Conservation (phyloP, 2,888 invertebrate species). For the Lepidochitona cinerea region DNA sequence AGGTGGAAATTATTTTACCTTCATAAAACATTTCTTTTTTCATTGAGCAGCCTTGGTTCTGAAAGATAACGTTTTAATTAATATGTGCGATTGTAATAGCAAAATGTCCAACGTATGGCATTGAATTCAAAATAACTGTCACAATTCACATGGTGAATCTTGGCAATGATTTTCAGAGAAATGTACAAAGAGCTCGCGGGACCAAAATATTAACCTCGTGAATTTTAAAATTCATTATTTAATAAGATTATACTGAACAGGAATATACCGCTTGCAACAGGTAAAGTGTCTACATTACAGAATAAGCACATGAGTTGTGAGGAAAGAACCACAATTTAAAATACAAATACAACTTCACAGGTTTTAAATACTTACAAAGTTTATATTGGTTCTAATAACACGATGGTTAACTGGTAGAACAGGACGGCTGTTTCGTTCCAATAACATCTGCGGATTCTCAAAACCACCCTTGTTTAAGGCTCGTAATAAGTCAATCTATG, state of each 20-base stretch:
- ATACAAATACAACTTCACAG: not conserved
- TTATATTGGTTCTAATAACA: conserved; percentile 96
- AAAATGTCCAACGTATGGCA: no score
- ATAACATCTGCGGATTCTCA: conserved; percentile 62
- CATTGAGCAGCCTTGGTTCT: not conserved
- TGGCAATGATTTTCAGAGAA: no score
- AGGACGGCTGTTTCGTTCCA: conserved; percentile 96
- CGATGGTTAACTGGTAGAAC: conserved; percentile 94
- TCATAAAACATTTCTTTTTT: not conserved
- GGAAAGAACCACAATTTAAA: not conserved
- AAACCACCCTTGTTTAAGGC: conserved; percentile 48
- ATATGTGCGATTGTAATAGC: not conserved
- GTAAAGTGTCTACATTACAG: not conserved
- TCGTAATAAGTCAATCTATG: conserved; percentile 47
- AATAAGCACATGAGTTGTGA: not conserved
- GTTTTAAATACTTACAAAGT: conserved; percentile 76
- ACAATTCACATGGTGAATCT: no score
- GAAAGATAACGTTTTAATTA: not conserved
- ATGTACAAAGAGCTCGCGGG: no score
- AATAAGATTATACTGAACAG: no score
- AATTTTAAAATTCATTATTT: no score
- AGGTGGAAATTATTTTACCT: no score
- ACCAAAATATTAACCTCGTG: no score
- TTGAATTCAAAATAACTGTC: no score
- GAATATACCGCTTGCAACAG: no score